These are phyloP conservation scores for Cheilosia pagana DNA, from an alignment of 2,888 invertebrate species.

Conservation along the genomic window DNA sequence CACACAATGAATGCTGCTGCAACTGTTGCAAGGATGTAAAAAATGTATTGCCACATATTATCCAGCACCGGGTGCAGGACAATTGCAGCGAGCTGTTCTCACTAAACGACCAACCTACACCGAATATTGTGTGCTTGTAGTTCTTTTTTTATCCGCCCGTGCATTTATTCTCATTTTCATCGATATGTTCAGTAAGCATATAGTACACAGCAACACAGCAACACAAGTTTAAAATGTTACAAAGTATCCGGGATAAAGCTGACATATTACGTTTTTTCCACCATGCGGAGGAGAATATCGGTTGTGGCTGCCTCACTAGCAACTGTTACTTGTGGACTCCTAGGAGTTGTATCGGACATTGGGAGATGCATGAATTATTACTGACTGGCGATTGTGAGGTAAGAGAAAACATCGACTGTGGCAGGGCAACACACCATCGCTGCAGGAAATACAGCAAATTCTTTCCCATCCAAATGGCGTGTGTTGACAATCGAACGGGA, in stretches of 20 bases:
- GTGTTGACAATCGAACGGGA: constrained; percentile 63
- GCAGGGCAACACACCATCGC: constrained; percentile 26
- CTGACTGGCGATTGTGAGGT: constrained; percentile 40
- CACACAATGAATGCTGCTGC: constrained; percentile 13
- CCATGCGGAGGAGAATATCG: constrained; percentile 24
- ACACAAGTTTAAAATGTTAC: constrained; percentile 19
- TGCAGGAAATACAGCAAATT: constrained; percentile 42
- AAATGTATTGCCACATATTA: constrained; percentile 30
- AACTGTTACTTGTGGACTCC: constrained; percentile 52
- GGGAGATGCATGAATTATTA: constrained; percentile 66
- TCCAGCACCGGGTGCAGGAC: constrained; percentile 22
- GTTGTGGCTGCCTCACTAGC: constrained; percentile 28
- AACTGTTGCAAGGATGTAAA: constrained; percentile 37
- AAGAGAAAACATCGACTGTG: constrained; percentile 33
- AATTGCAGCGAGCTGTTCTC: constrained; percentile 30
- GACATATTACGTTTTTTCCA: constrained; percentile 60
- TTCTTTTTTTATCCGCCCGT: constrained; percentile 23
- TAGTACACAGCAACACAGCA: constrained; percentile 13
- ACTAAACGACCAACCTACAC: constrained; percentile 38
- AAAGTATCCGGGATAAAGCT: constrained; percentile 62
- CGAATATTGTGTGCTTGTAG: neutral
- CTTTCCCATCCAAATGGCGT: constrained; percentile 33
- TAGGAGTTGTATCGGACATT: constrained; percentile 41
- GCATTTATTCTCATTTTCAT: constrained; percentile 48
- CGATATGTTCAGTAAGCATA: constrained; percentile 2